phyloP scores from a whole-genome alignment of 1,140 invertebrate genomes.

The Rhopalosiphum maidis region DNA sequence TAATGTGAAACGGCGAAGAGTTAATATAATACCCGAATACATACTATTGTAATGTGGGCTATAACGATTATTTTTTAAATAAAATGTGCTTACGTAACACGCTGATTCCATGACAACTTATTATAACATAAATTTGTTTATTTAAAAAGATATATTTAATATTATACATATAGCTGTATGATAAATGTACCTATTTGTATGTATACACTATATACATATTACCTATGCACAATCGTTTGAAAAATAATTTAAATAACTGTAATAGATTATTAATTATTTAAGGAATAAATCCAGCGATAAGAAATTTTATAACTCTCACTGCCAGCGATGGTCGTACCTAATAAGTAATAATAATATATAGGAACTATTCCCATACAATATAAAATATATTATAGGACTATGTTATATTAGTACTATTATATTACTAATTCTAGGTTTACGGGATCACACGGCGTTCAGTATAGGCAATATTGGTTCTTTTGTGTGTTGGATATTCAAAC shows the following conservation, averaged over 20 bases:
- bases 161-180: too few species aligned
- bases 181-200: too few species aligned
- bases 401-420: too few species aligned
- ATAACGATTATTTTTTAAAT: neutral
- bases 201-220: too few species aligned
- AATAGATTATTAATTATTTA: too few species aligned
- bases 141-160: neutral
- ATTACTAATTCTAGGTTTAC: neutral
- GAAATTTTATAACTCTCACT: neutral
- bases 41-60: neutral
- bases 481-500: neutral
- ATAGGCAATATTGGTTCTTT: constrained; percentile 36
- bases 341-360: neutral
- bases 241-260: too few species aligned
- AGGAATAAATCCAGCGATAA: neutral
- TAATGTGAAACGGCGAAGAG: neutral
- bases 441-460: neutral
- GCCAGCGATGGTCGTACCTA: neutral
- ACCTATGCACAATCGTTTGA: too few species aligned
- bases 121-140: neutral
- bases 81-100: neutral
- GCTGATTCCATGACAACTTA: neutral
- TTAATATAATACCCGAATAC: neutral
- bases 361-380: neutral
- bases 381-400: neutral